Conservation (phyloP, 2,888 invertebrate genomes). For the Peribatodes rhomboidaria region DNA sequence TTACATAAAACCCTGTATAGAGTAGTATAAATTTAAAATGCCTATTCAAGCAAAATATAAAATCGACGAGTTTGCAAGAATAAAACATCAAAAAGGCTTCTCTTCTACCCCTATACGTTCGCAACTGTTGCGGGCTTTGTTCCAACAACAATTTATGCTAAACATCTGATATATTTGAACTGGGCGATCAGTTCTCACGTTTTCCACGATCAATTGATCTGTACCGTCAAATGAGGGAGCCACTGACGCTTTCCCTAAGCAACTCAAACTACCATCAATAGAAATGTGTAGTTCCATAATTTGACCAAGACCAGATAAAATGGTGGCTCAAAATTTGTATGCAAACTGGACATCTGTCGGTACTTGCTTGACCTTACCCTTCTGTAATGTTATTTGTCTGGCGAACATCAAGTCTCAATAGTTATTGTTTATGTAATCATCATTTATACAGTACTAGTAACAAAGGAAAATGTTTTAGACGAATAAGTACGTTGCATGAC, state of each 20-base stretch:
- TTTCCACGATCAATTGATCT: slow-evolving; percentile 36
- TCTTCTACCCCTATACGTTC: slow-evolving; percentile 48
- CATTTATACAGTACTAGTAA: neutral
- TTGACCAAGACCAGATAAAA: neutral
- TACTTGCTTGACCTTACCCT: slow-evolving; percentile 58
- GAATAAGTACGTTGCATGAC: too few relatives aligned
- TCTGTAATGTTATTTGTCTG: slow-evolving; percentile 48
- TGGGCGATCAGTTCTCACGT: slow-evolving; percentile 63
- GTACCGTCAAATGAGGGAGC: neutral
- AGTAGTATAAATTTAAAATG: neutral
- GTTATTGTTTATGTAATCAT: neutral
- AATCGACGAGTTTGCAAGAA: slow-evolving; percentile 6
- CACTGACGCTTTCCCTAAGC: neutral
- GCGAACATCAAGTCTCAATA: slow-evolving; percentile 7
- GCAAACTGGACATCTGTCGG: slow-evolving; percentile 70
- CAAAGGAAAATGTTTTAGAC: too few relatives aligned
- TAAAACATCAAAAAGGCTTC: slow-evolving; percentile 20
- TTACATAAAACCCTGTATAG: too few relatives aligned
- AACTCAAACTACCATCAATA: neutral
- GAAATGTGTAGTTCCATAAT: neutral
- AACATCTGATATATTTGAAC: slow-evolving; percentile 73
- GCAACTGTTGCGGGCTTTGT: slow-evolving; percentile 53
- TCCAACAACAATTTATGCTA: slow-evolving; percentile 73
- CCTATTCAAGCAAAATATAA: neutral
- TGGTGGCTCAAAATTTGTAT: slow-evolving; percentile 56